Percentiles rank a stretch among this genome's conserved stretches.
These are phyloP conservation scores for Synergus umbraculus DNA, from an alignment of 2,888 invertebrate genomes.

Conservation along the genomic window DNA sequence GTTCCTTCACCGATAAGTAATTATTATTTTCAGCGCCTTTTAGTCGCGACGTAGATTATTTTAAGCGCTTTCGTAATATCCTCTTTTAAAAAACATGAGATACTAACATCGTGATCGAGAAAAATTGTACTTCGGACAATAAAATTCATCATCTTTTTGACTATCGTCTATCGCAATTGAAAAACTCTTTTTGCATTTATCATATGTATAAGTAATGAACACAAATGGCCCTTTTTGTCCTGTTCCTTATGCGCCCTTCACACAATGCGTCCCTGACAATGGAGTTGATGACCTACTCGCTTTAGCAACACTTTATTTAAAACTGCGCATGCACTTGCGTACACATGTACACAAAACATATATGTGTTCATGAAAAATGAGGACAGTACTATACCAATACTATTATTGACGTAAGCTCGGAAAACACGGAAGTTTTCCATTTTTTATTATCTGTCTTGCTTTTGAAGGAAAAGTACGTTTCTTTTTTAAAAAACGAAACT, in stretches of 20 bases:
- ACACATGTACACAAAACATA: background rate
- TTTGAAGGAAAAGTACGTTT: background rate
- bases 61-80: constrained; percentile 24
- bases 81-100: constrained; percentile 1
- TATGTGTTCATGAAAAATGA: background rate
- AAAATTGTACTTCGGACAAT: background rate
- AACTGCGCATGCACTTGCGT: constrained; percentile 13
- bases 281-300: background rate
- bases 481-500: background rate
- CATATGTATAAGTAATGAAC: background rate
- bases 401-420: constrained; percentile 21
- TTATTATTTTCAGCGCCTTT: constrained; percentile 18
- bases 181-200: background rate
- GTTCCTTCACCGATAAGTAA: constrained; percentile 28
- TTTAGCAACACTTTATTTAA: background rate
- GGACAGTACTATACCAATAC: constrained; percentile 19
- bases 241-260: background rate
- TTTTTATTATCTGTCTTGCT: background rate
- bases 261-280: constrained; percentile 12
- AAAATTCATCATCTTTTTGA: background rate
- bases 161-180: background rate
- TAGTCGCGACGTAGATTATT: constrained; percentile 22
- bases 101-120: background rate
- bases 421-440: constrained; percentile 14
- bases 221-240: background rate